Percentiles rank a stretch among this genome's conserved stretches.
Conservation (phyloP, 2,113 vertebrate species). For the Carassius auratus region DNA sequence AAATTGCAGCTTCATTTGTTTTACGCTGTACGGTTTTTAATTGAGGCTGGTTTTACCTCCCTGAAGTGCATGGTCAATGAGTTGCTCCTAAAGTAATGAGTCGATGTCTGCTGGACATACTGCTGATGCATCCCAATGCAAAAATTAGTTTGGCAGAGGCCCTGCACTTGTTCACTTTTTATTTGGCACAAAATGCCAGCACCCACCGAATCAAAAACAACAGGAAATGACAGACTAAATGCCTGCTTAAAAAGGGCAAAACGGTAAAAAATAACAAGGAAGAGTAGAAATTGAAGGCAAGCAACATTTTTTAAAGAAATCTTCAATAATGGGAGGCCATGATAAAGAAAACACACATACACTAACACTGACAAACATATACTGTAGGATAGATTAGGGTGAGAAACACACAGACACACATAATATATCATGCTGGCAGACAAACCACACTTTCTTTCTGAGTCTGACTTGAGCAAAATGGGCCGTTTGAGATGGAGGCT, state of each 20-base stretch:
- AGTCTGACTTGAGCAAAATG: constrained; percentile 84
- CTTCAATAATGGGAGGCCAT: constrained; percentile 73
- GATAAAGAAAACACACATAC: constrained; percentile 50
- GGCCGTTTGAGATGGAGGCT: constrained; percentile 74
- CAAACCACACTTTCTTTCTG: constrained; percentile 81
- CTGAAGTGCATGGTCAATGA: constrained; percentile 64
- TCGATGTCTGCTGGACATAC: constrained; percentile 70
- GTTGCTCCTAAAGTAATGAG: constrained; percentile 67
- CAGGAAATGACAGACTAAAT: constrained; percentile 47
- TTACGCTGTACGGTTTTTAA: constrained; percentile 32
- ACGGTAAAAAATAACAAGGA: constrained; percentile 24
- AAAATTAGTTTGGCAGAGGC: neutral
- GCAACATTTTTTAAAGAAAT: constrained; percentile 62
- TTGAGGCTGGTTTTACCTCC: constrained; percentile 69
- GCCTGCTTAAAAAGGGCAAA: constrained; percentile 57
- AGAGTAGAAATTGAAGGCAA: constrained; percentile 59
- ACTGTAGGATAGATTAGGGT: constrained; percentile 15
- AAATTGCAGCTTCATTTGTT: constrained; percentile 33
- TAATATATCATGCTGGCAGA: constrained; percentile 67
- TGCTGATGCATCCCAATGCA: constrained; percentile 27
- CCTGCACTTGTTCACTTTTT: neutral
- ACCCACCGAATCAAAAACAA: constrained; percentile 71
- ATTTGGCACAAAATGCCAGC: constrained; percentile 51
- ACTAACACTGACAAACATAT: constrained; percentile 40
- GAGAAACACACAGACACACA: constrained; percentile 56